Evolutionary conservation across 2,797 vertebrate genomes (phyloP).

Genomic region (Loris lydekkerianus): DNA sequence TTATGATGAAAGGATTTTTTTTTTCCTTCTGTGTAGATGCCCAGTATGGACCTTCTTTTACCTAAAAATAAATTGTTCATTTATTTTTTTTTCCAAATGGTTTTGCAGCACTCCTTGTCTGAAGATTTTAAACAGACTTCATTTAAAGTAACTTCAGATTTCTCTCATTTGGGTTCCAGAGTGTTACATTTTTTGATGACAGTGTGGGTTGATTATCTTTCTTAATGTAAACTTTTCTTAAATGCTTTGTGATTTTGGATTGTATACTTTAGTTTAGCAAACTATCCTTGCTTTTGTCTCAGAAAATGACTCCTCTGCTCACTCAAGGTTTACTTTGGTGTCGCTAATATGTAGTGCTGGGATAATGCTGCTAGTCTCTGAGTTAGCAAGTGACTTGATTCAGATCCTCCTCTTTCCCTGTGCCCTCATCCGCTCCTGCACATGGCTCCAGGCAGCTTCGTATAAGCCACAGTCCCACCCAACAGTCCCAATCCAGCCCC

Average conservation of each 20-base stretch:
- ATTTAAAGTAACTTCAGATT: not conserved
- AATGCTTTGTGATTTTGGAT: not conserved
- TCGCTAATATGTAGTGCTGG: not conserved
- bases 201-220: not conserved
- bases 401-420: too few relatives aligned
- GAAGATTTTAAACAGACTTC: not conserved
- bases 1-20: too few relatives aligned
- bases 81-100: too few relatives aligned
- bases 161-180: not conserved
- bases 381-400: not conserved
- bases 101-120: not conserved
- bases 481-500: too few relatives aligned
- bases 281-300: not conserved
- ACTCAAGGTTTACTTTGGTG: not conserved
- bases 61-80: too few relatives aligned
- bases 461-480: not conserved
- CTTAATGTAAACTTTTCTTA: not conserved
- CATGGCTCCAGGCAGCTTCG: not conserved
- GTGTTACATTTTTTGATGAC: not conserved
- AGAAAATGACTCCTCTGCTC: not conserved
- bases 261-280: too few relatives aligned
- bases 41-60: too few relatives aligned
- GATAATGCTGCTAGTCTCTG: not conserved
- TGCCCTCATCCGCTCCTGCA: not conserved
- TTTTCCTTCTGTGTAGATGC: too few relatives aligned